Base-by-base conservation (phyloP, 1,140 invertebrate genomes). In the Zophobas atratus region DNA sequence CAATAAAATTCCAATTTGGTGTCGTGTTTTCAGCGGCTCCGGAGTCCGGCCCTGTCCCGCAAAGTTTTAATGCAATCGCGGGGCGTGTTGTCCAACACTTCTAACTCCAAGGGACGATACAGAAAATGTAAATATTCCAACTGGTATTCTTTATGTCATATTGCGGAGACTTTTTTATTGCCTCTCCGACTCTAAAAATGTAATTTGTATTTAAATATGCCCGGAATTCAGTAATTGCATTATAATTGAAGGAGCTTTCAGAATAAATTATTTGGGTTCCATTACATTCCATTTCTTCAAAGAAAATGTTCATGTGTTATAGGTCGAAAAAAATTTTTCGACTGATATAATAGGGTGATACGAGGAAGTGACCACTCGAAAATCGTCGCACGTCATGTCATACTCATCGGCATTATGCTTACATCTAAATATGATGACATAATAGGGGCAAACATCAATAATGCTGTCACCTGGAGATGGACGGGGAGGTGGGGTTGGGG, bases 201-300 rank as follows among this genome's bases (percentile, higher is more conserved):
- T 74, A 78, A 78, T 78, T 78, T 78, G 77, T 78, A 74, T 78
- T 78, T 79, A 79, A 81, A 81, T 81, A 72, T 79, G 49, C 76
- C 53, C 56, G 41, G 77, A 73, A 79, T 73, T 75, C 60, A 73
- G 70, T 77, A 75, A 79, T 81, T 79, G 79, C 77, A 77, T 77
- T 79, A 77, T 81, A 81, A 81, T 81, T 79, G 80, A 75, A 75
- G 72, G 34, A 75, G 72, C 72, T 75, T 53, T 75, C 60, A 55
- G 53, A 55, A 75, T 56, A 56, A 55, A 75, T 75, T 60, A 75
- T 56, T 57, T 43, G 60, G 60, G 39, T 67, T 67, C 60, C 60
- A 67, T 67, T 67, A 67, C 20, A 39, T 67, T 67, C 39, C 39
- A 20, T 67, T 67, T 43, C 60, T 67, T 67, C n/a, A 48, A 67